Evolutionary conservation across 2,113 vertebrate species (phyloP).

Genomic region (Silurus asotus): DNA sequence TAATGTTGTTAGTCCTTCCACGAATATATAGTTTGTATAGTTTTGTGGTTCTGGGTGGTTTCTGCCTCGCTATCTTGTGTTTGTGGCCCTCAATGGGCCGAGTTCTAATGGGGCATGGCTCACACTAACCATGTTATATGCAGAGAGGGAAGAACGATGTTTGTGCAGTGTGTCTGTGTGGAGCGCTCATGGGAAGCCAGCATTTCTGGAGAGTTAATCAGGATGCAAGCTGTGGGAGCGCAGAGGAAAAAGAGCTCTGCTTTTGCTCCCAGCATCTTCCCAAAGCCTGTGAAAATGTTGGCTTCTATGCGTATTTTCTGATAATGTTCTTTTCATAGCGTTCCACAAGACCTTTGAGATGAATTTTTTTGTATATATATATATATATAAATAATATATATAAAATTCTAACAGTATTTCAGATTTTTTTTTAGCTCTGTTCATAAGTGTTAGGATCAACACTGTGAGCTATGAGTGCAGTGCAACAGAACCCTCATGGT

Average conservation of each 20-base stretch:
- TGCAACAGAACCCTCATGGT: constrained; percentile 33
- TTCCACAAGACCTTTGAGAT: background rate
- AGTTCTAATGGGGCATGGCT: constrained; percentile 41
- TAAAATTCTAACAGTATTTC: constrained; percentile 28
- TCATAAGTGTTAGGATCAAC: constrained; percentile 25
- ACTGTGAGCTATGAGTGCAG: constrained; percentile 40
- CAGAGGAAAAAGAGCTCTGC: constrained; percentile 32
- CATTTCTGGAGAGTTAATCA: constrained; percentile 56
- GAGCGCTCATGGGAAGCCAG: constrained; percentile 30
- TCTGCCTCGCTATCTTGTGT: background rate
- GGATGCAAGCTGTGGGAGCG: constrained; percentile 40
- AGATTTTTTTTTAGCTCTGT: constrained; percentile 4
- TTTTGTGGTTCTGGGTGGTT: constrained; percentile 43
- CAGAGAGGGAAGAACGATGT: constrained; percentile 38
- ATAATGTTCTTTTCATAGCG: constrained; percentile 23
- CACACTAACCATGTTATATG: constrained; percentile 47
- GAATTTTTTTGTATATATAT: background rate
- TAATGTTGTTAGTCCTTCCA: constrained; percentile 35
- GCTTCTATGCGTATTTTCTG: constrained; percentile 6
- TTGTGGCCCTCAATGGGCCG: constrained; percentile 15
- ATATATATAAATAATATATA: no score
- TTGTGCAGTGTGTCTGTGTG: constrained; percentile 31
- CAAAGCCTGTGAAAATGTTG: constrained; percentile 17
- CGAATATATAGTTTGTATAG: constrained; percentile 16
- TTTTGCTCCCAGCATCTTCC: constrained; percentile 38